phyloP scores from a whole-genome alignment of 1,140 invertebrate species.

The Ips typographus region DNA sequence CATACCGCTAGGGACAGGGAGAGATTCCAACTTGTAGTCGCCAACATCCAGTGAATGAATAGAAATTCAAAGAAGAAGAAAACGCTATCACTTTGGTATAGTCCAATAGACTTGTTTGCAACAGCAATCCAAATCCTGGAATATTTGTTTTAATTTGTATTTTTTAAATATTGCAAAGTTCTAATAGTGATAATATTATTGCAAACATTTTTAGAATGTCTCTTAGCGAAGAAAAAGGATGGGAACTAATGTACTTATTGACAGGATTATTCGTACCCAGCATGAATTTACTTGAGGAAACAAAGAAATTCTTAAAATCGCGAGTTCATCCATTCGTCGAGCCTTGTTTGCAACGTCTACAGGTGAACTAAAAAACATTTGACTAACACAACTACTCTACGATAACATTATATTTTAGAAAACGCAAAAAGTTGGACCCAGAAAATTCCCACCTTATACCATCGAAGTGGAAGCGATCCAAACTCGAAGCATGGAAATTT shows the following conservation, averaged over 20 bases:
- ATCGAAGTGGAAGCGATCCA: constrained; percentile 96
- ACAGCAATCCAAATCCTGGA: neutral
- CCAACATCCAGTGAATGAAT: too few species aligned
- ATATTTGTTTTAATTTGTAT: neutral
- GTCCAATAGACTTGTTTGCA: neutral
- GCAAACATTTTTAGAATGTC: constrained; percentile 55
- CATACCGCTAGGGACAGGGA: too few species aligned
- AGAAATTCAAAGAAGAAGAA: too few species aligned
- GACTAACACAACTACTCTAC: neutral
- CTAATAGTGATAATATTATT: neutral
- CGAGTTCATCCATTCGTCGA: constrained; percentile 74
- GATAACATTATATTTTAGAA: neutral
- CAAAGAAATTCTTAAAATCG: constrained; percentile 76
- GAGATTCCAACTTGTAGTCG: too few species aligned
- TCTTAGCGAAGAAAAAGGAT: constrained; percentile 85
- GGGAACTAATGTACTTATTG: constrained; percentile 91
- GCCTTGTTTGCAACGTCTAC: constrained; percentile 80
- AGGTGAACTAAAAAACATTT: constrained; percentile 53
- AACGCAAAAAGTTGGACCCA: constrained; percentile 70
- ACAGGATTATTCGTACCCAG: constrained; percentile 83
- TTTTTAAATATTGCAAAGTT: neutral
- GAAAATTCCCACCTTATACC: constrained; percentile 88
- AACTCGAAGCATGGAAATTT: constrained; percentile 90
- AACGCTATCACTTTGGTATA: too few species aligned
- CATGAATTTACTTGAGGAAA: constrained; percentile 59